Evolutionary conservation across 2,797 vertebrate genomes (phyloP).

Genomic region (Anguilla marmorata): DNA sequence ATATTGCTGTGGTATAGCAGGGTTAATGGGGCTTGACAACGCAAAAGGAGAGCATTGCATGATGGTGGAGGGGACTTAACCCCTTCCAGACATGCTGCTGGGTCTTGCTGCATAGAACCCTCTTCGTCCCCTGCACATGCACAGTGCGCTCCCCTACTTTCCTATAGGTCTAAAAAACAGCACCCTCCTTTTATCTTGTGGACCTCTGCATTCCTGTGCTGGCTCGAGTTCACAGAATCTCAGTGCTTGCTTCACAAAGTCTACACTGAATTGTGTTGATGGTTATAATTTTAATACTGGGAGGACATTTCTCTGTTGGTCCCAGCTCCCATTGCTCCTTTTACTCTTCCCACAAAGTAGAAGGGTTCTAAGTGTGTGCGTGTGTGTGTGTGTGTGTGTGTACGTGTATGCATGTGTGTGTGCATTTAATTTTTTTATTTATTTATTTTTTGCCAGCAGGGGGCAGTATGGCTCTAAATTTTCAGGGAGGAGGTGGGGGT

Average conservation of each 20-base stretch:
- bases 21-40: conserved; percentile 81
- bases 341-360: conserved; percentile 6
- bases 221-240: not conserved
- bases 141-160: not conserved
- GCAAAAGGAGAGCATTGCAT: conserved; percentile 70
- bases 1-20: conserved; percentile 79
- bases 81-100: conserved; percentile 55
- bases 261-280: not conserved
- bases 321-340: conserved; percentile 40
- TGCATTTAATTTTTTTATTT: conserved; percentile 31
- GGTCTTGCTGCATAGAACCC: not conserved
- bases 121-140: not conserved
- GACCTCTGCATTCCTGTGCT: not conserved
- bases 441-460: conserved; percentile 48
- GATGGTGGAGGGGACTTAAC: conserved; percentile 67
- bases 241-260: not conserved
- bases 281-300: not conserved
- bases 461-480: conserved; percentile 69
- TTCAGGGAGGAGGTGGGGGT: not conserved
- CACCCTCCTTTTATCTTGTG: not conserved
- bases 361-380: not conserved
- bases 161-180: not conserved
- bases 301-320: conserved; percentile 27
- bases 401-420: too few relatives aligned
- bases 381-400: not conserved